Conservation (phyloP, 1,140 invertebrate genomes). For the Cephus cinctus region DNA sequence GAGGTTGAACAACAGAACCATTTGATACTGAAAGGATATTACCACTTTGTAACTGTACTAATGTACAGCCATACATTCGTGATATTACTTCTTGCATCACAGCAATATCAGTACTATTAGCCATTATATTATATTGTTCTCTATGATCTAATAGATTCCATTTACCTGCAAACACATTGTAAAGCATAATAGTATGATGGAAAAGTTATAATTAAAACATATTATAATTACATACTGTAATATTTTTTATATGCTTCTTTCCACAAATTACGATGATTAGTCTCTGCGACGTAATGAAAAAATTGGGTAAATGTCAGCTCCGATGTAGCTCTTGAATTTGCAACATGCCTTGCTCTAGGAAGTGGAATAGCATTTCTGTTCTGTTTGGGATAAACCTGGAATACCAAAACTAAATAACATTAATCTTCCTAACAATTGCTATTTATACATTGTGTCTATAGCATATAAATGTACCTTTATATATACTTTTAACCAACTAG, state of each 20-base stretch:
- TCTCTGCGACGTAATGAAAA: conserved; percentile 76
- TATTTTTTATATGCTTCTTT: conserved; percentile 81
- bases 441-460: neutral
- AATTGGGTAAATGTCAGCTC: conserved; percentile 74
- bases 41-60: conserved; percentile 62
- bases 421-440: neutral
- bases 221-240: conserved; percentile 55
- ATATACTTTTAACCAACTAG: conserved; percentile 44
- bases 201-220: conserved; percentile 7
- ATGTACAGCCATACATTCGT: conserved; percentile 71
- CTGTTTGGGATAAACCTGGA: conserved; percentile 65
- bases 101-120: conserved; percentile 57
- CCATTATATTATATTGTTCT: conserved; percentile 48
- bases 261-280: conserved; percentile 81
- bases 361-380: conserved; percentile 70
- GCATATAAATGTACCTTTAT: conserved; percentile 36
- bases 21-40: conserved; percentile 54
- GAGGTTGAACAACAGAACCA: conserved; percentile 58
- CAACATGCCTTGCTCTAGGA: conserved; percentile 61
- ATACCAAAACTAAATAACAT: conserved; percentile 21
- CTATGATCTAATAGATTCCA: conserved; percentile 40
- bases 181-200: conserved; percentile 7
- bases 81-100: conserved; percentile 69
- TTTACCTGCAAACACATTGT: conserved; percentile 23
- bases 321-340: conserved; percentile 55